phyloP scores from a whole-genome alignment of 2,888 invertebrate species.

The Melanophora roralis region DNA sequence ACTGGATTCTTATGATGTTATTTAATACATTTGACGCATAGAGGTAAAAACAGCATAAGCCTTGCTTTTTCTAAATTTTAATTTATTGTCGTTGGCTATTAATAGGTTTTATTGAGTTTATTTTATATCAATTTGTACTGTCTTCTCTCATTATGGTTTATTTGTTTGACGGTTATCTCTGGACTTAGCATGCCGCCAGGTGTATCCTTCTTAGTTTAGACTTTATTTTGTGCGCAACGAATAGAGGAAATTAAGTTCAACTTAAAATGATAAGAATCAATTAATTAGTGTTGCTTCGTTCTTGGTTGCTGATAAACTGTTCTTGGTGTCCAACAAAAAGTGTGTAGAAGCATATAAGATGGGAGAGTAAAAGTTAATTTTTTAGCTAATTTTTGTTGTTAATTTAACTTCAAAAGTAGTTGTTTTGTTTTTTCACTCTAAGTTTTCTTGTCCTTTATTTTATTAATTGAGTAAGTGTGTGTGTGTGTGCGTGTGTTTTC shows the following conservation, averaged over 20 bases:
- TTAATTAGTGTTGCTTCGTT: conserved; percentile 60
- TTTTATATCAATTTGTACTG: not conserved
- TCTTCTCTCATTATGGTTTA: conserved; percentile 35
- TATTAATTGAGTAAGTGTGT: not conserved
- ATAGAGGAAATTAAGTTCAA: conserved; percentile 36
- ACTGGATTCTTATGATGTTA: too few relatives aligned
- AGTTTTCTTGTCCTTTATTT: not conserved
- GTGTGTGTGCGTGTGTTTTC: conserved; percentile 2
- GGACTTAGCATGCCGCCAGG: conserved; percentile 43
- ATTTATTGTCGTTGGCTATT: conserved; percentile 20
- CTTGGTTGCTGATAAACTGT: not conserved
- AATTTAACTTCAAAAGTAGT: not conserved
- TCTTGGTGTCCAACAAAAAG: not conserved
- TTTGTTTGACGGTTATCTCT: conserved; percentile 28
- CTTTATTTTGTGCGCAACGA: not conserved
- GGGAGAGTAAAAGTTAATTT: not conserved
- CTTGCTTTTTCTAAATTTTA: not conserved
- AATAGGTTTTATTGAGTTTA: conserved; percentile 18
- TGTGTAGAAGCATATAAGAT: not conserved
- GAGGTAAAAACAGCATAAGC: too few relatives aligned
- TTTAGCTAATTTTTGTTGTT: conserved; percentile 42
- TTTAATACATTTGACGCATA: too few relatives aligned
- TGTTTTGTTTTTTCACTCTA: not conserved
- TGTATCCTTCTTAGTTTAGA: conserved; percentile 27
- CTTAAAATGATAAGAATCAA: conserved; percentile 55